phyloP scores from a whole-genome alignment of 35 echinoderm and acorn worm species.

The Heliocidaris erythrogramma region DNA sequence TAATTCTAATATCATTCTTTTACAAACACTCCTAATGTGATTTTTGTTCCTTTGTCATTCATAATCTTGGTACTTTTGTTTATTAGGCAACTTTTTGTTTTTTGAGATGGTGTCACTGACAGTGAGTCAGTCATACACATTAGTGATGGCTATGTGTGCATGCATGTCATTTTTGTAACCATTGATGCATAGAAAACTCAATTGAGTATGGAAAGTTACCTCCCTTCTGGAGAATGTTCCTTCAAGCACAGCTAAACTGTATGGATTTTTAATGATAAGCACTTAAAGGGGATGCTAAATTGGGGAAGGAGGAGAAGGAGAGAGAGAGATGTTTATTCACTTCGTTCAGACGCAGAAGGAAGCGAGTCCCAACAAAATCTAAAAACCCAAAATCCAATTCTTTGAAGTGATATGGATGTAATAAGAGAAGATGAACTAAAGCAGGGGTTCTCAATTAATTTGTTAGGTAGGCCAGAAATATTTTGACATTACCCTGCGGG shows the following conservation, averaged over 20 bases:
- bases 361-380: background rate
- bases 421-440: no score
- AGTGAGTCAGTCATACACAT: background rate
- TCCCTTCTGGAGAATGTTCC: background rate
- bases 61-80: no score
- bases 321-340: background rate
- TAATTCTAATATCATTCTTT: no score
- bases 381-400: no score
- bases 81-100: background rate
- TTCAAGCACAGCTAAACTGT: background rate
- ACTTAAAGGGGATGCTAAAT: background rate
- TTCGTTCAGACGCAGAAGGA: background rate
- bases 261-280: slow-evolving; percentile 5
- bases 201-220: background rate
- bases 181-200: background rate
- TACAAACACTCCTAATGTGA: no score
- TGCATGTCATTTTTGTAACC: background rate
- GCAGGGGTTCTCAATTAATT: no score
- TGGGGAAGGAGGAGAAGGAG: background rate
- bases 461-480: no score
- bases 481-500: no score
- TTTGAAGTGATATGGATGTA: no score
- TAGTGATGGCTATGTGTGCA: background rate
- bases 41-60: no score
- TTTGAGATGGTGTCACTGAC: background rate